Conservation (phyloP, 2,797 vertebrate species). For the Protosalanx chinensis region DNA sequence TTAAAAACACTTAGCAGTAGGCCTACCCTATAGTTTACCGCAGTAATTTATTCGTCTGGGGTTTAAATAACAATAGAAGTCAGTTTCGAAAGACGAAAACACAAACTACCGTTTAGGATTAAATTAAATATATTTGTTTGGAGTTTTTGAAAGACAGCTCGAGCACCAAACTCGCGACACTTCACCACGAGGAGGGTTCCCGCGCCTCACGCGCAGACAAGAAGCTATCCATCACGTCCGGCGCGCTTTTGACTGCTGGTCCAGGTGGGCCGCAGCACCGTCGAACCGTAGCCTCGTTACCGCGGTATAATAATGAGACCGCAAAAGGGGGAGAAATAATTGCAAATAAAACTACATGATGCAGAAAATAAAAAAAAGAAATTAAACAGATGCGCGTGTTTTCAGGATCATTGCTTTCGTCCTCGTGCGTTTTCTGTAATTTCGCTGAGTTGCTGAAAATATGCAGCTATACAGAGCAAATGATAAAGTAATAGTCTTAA, state of each 20-base stretch:
- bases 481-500: constrained; percentile 14
- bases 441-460: constrained; percentile 63
- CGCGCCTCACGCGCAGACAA: constrained; percentile 10
- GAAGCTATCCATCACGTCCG: constrained; percentile 37
- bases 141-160: not conserved
- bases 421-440: constrained; percentile 71
- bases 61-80: no score
- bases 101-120: no score
- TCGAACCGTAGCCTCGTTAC: constrained; percentile 77
- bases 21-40: no score
- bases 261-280: constrained; percentile 73
- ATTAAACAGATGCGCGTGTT: constrained; percentile 92
- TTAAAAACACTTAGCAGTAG: no score
- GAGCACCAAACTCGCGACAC: not conserved
- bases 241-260: constrained; percentile 47
- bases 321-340: constrained; percentile 80
- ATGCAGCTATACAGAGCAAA: not conserved
- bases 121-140: not conserved
- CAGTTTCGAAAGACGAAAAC: no score
- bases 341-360: constrained; percentile 93
- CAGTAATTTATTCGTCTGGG: no score
- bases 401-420: constrained; percentile 87
- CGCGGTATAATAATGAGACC: constrained; percentile 70
- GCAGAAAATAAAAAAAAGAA: constrained; percentile 92
- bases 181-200: constrained; percentile 12